Conservation (phyloP, 2,888 invertebrate species). For the Ichneumoninae sp. region DNA sequence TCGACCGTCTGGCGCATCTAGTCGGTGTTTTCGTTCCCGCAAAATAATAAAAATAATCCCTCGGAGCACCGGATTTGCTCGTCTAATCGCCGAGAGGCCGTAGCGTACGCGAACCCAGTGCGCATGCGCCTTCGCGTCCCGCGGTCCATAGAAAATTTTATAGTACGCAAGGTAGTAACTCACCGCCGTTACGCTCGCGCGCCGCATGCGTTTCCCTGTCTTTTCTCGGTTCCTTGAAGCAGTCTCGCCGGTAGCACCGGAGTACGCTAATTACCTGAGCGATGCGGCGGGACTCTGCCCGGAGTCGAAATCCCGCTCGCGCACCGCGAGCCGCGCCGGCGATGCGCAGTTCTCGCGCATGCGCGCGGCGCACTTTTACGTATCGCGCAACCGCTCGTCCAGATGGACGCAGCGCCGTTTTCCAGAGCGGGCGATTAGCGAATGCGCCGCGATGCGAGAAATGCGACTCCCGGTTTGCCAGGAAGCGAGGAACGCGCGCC, state of each 20-base stretch:
- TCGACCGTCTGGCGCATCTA: not conserved
- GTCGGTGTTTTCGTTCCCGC: not conserved
- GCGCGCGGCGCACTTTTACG: not conserved
- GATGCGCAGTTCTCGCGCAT: not conserved
- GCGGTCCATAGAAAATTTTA: constrained; percentile 27
- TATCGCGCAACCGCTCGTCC: not conserved
- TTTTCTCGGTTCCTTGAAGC: constrained; percentile 31
- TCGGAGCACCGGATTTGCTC: constrained; percentile 12
- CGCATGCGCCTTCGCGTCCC: not conserved
- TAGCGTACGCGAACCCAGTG: not conserved
- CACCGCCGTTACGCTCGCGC: constrained; percentile 20
- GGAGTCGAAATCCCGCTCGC: not conserved
- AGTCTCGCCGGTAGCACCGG: constrained; percentile 27
- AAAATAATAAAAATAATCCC: constrained; percentile 23
- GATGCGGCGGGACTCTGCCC: not conserved
- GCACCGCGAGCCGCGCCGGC: not conserved
- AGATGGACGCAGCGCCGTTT: not conserved
- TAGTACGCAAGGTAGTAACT: constrained; percentile 38
- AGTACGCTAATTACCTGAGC: constrained; percentile 22
- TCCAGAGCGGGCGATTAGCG: not conserved
- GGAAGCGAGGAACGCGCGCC: constrained; percentile 17
- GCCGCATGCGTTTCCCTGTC: constrained; percentile 32
- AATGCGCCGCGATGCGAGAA: constrained; percentile 46
- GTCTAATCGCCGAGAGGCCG: constrained; percentile 19
- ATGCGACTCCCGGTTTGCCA: constrained; percentile 41